phyloP scores from a whole-genome alignment of 2,797 vertebrate genomes.

The Sphenopsis melanotis region DNA sequence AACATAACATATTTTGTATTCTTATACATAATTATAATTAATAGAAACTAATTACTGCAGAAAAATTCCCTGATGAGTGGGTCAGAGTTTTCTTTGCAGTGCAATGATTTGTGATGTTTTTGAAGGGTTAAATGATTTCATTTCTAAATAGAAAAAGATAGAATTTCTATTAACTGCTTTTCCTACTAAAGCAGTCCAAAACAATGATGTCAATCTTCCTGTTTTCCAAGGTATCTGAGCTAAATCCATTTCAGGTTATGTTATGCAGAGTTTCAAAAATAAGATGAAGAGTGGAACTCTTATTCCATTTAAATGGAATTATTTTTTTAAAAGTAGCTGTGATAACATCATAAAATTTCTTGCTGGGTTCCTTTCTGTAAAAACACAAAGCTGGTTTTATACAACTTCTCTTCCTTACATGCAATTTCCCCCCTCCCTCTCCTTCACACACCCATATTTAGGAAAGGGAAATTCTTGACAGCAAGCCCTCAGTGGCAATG shows the following conservation, averaged over 20 bases:
- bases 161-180: not conserved
- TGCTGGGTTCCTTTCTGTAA: conserved; percentile 16
- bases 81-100: not conserved
- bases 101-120: not conserved
- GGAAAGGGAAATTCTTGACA: conserved; percentile 41
- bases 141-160: not conserved
- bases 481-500: conserved; percentile 3
- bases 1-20: not conserved
- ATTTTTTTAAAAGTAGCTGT: not conserved
- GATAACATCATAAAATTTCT: conserved; percentile 37
- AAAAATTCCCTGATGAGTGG: not conserved
- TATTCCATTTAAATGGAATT: conserved; percentile 12
- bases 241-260: not conserved
- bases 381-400: conserved; percentile 33
- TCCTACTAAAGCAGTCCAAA: not conserved
- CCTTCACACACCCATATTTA: not conserved
- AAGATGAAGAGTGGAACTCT: not conserved
- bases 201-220: not conserved
- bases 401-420: not conserved
- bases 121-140: not conserved
- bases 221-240: not conserved
- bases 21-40: not conserved
- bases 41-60: not conserved
- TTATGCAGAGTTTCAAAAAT: not conserved
- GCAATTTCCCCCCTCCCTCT: not conserved